Evolutionary conservation across 2,113 vertebrate species (phyloP).

Genomic region (Solenodon paradoxus): DNA sequence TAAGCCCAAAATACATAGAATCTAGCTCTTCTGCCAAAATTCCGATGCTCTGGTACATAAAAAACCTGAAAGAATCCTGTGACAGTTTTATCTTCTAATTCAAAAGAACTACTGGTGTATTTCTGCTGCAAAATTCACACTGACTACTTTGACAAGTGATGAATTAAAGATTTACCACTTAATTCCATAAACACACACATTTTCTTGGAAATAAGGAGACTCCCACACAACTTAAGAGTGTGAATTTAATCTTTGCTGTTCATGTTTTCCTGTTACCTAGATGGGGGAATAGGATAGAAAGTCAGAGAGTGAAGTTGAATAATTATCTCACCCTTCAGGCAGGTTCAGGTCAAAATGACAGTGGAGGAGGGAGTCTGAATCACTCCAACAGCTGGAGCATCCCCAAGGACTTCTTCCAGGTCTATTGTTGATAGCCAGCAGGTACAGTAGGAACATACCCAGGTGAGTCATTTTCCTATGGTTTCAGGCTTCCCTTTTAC

Average conservation of each 20-base stretch:
- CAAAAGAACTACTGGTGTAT: neutral
- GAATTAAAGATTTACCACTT: neutral
- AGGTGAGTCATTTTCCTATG: neutral
- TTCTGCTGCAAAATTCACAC: neutral
- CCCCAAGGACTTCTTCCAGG: no score
- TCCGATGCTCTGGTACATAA: neutral
- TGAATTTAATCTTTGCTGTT: neutral
- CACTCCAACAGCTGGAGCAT: neutral
- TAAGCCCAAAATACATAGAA: neutral
- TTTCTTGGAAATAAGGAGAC: neutral
- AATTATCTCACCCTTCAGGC: neutral
- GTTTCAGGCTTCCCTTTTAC: neutral
- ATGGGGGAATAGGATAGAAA: neutral
- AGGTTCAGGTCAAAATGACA: neutral
- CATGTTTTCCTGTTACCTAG: neutral
- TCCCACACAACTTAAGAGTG: neutral
- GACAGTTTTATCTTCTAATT: neutral
- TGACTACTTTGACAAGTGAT: neutral
- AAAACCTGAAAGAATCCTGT: neutral
- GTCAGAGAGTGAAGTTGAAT: neutral
- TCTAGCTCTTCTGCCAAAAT: neutral
- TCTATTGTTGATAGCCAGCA: neutral
- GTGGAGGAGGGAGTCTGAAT: neutral
- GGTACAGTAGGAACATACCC: neutral
- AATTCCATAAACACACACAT: neutral